Percentiles rank a stretch among this genome's conserved stretches.
These are phyloP conservation scores for Xylophagus ater DNA, from an alignment of 2,888 invertebrate species.

Conservation along the genomic window DNA sequence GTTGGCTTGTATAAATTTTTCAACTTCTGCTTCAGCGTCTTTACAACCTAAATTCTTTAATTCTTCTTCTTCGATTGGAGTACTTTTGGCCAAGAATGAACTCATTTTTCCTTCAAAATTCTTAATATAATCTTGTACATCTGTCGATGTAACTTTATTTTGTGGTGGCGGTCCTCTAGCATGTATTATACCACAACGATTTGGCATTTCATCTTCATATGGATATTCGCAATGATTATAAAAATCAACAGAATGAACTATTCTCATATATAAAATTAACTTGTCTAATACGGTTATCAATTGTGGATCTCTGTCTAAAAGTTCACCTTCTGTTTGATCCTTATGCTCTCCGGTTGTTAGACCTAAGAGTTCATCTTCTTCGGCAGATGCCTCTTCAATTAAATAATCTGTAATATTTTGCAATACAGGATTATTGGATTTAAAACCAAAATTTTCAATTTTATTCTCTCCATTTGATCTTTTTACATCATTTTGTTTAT, in stretches of 20 bases:
- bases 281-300: constrained; percentile 63
- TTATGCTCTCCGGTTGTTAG: constrained; percentile 42
- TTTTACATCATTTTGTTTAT: constrained; percentile 14
- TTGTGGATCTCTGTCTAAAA: constrained; percentile 59
- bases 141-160: constrained; percentile 51
- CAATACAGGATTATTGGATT: constrained; percentile 83
- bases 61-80: constrained; percentile 61
- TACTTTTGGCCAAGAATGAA: constrained; percentile 71
- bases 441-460: constrained; percentile 48
- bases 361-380: constrained; percentile 89
- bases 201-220: constrained; percentile 99
- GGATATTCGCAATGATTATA: constrained; percentile 99
- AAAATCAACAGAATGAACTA: constrained; percentile 98
- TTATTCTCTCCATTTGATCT: constrained; percentile 18
- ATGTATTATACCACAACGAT: constrained; percentile 96
- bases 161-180: constrained; percentile 81
- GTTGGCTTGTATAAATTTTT: constrained; percentile 91
- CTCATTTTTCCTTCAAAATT: constrained; percentile 86
- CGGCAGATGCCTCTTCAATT: constrained; percentile 96
- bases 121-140: constrained; percentile 56
- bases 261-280: constrained; percentile 82
- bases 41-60: constrained; percentile 76
- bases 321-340: constrained; percentile 41
- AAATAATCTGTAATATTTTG: constrained; percentile 95
- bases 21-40: constrained; percentile 51